phyloP scores from a whole-genome alignment of 2,888 invertebrate genomes.

The Apamea epomidion region DNA sequence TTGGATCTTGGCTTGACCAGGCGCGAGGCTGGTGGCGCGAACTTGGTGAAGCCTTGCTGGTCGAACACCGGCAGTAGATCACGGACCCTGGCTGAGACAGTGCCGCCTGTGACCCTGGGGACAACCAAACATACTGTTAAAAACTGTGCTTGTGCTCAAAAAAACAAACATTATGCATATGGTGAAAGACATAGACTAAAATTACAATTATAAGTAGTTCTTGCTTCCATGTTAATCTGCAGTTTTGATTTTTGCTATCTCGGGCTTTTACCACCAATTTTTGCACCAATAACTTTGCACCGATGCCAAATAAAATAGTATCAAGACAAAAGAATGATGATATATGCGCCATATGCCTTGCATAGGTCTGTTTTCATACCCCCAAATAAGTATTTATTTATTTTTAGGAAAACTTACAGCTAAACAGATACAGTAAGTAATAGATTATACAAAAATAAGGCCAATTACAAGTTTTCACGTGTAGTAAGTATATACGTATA shows the following conservation, averaged over 20 bases:
- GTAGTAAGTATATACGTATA: too few species aligned
- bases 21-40: constrained; percentile 95
- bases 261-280: too few species aligned
- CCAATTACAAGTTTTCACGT: too few species aligned
- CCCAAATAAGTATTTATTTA: too few species aligned
- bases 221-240: background rate
- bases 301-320: background rate
- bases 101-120: constrained; percentile 92
- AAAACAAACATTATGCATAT: background rate
- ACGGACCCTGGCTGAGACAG: constrained; percentile 92
- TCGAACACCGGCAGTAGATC: constrained; percentile 95
- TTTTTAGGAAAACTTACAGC: too few species aligned
- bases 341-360: background rate
- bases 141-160: constrained; percentile 49
- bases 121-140: constrained; percentile 64
- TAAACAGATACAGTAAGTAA: too few species aligned
- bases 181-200: constrained; percentile 13
- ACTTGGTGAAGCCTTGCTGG: constrained; percentile 95
- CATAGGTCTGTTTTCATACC: too few species aligned
- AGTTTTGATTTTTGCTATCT: background rate
- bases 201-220: background rate
- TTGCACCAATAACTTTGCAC: background rate
- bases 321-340: rapidly evolving
- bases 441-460: too few species aligned
- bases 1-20: constrained; percentile 92